Percentiles rank a stretch among this genome's conserved stretches.
phyloP scores from a whole-genome alignment of 2,888 invertebrate species.

The Drosophila multiciliata region DNA sequence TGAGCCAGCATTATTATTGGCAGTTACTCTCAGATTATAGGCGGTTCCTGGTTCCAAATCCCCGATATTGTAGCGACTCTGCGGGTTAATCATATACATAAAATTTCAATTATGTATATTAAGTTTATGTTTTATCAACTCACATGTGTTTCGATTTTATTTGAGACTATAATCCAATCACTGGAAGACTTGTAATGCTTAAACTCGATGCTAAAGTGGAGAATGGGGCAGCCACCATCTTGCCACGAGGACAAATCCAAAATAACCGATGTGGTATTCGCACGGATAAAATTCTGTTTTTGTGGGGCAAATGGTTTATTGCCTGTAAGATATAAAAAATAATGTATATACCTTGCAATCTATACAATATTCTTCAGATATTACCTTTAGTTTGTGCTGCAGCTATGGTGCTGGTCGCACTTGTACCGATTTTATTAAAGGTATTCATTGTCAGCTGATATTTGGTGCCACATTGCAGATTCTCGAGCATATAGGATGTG shows the following conservation, averaged over 20 bases:
- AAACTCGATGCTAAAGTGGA: constrained; percentile 87
- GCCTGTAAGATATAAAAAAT: constrained; percentile 55
- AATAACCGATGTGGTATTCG: constrained; percentile 91
- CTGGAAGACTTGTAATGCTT: constrained; percentile 76
- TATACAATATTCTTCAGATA: neutral
- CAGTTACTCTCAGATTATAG: constrained; percentile 87
- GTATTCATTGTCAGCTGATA: constrained; percentile 91
- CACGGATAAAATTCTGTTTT: constrained; percentile 89
- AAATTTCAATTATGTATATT: neutral
- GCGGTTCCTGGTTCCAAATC: constrained; percentile 86
- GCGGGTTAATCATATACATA: neutral
- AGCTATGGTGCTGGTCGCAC: constrained; percentile 89
- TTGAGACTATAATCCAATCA: constrained; percentile 86
- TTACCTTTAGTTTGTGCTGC: constrained; percentile 91
- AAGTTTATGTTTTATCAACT: constrained; percentile 38
- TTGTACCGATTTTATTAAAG: constrained; percentile 91
- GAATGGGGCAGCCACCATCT: constrained; percentile 92
- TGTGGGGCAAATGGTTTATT: constrained; percentile 89
- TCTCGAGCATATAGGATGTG: constrained; percentile 89
- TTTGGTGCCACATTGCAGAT: constrained; percentile 91
- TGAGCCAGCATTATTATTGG: constrained; percentile 88
- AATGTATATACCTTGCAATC: neutral
- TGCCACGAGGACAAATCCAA: constrained; percentile 92
- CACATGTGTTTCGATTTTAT: constrained; percentile 85
- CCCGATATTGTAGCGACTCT: constrained; percentile 85